phyloP scores from a whole-genome alignment of 1,140 invertebrate genomes.

The Heliconius congener region DNA sequence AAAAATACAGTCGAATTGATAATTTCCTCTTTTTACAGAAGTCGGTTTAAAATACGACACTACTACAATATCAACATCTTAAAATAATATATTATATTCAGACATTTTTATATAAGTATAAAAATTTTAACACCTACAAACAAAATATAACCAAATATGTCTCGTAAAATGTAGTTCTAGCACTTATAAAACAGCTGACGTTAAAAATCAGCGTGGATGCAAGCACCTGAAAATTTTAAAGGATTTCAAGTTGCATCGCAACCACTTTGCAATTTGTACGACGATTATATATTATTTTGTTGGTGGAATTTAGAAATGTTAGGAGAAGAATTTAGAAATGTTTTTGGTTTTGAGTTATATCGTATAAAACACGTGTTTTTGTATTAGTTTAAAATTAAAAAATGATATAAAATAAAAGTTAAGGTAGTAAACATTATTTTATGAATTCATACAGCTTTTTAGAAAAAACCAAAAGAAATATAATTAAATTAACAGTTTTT shows the following conservation, averaged over 20 bases:
- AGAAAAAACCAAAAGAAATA: no score
- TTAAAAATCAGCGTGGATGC: constrained; percentile 15
- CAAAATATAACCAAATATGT: constrained; percentile 7
- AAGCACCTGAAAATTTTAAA: neutral
- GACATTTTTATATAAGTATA: neutral
- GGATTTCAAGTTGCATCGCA: constrained; percentile 2
- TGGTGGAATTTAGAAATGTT: neutral
- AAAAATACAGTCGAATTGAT: no score
- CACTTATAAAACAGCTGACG: neutral
- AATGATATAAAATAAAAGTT: no score
- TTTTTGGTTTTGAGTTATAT: neutral
- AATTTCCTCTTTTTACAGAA: no score
- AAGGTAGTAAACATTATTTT: no score
- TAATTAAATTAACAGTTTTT: no score
- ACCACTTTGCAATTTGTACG: constrained; percentile 7
- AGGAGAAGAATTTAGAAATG: neutral
- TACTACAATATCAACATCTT: no score
- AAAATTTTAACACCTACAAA: neutral
- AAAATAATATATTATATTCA: neutral
- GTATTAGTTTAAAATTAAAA: no score
- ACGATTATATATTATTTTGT: neutral
- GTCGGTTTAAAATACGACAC: no score
- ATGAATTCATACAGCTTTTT: no score
- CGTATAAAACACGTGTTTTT: neutral
- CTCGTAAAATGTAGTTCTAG: neutral